Evolutionary conservation across 2,888 invertebrate genomes (phyloP), one percentile per base, ranked within the genome.

Genomic region (Melangyna quadrimaculata): DNA sequence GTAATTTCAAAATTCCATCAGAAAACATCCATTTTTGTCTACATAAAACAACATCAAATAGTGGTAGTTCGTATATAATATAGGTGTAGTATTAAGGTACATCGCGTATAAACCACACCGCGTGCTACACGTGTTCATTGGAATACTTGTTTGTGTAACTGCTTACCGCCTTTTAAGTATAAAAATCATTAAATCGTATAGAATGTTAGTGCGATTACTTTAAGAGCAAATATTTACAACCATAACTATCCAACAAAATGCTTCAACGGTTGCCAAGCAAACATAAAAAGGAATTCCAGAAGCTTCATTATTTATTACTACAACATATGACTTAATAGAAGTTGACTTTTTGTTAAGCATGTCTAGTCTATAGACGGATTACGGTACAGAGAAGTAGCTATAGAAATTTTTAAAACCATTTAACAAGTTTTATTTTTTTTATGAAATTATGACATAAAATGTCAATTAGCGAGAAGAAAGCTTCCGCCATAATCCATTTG

Each of bases 371-470:
- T n/a, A 43, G 0, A 19, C 17, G 10, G 9, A 43, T 19, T 10
- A 2, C 9, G 35, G 32, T 22, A 19, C 27, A 37, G 3, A 37
- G 3, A 51, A 35, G 19, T 67, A 14, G 14, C n/a, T 9, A 55
- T 27, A 29, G 17, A 19, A 53, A 32, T 35, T 14, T 70, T 32
- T 17, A 51, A 51, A 65, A 40, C 10, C 37, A 51, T 51, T 61
- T 63, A 78, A 55, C 55, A 37, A 19, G 65, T 78, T 45, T n/a
- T n/a, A n/a, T n/a, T n/a, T n/a, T n/a, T n/a, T 40, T 29, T 74
- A 53, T 69, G 63, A 35, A 63, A 71, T 70, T 75, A 75, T 81
- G 75, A 81, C 80, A 81, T 81, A 75, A 81, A 81, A 75, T 75
- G 75, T 71, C 80, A 75, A 81, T 75, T 81, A 65, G 27, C 70